phyloP scores from a whole-genome alignment of 2,888 invertebrate genomes.

The Euclidia mi region DNA sequence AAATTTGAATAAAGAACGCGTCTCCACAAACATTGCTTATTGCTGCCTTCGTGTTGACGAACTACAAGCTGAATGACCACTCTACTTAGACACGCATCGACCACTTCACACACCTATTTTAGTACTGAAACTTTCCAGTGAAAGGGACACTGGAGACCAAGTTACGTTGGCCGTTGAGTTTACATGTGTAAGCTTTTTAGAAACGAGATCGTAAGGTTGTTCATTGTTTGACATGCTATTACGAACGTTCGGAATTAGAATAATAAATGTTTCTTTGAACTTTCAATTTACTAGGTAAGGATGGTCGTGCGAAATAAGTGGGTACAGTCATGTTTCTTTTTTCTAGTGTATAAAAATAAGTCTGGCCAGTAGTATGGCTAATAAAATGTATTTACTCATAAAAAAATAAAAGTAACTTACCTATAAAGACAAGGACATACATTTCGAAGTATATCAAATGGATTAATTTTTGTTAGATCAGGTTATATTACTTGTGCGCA shows the following conservation, averaged over 20 bases:
- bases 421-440: too few species aligned
- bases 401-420: too few species aligned
- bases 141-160: conserved; percentile 55
- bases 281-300: conserved; percentile 42
- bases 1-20: conserved; percentile 79
- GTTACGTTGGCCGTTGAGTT: conserved; percentile 57
- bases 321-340: conserved; percentile 8
- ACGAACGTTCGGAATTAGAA: conserved; percentile 66
- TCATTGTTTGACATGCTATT: conserved; percentile 78
- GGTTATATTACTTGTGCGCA: too few species aligned
- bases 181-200: conserved; percentile 79
- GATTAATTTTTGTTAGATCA: too few species aligned
- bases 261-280: conserved; percentile 64
- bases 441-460: too few species aligned
- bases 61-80: conserved; percentile 64
- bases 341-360: conserved; percentile 6
- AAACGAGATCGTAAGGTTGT: conserved; percentile 74
- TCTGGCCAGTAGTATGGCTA: too few species aligned
- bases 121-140: conserved; percentile 36
- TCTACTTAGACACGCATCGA: conserved; percentile 55
- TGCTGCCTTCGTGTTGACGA: conserved; percentile 75
- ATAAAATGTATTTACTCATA: too few species aligned
- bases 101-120: conserved; percentile 51
- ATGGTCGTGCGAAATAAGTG: conserved; percentile 15
- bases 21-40: conserved; percentile 79